A percentile compares a stretch with the other conserved stretches of the same genome.
These are phyloP conservation scores for Pachyrhynchus sulphureomaculatus DNA, from an alignment of 1,140 invertebrate genomes.

Conservation along the genomic window DNA sequence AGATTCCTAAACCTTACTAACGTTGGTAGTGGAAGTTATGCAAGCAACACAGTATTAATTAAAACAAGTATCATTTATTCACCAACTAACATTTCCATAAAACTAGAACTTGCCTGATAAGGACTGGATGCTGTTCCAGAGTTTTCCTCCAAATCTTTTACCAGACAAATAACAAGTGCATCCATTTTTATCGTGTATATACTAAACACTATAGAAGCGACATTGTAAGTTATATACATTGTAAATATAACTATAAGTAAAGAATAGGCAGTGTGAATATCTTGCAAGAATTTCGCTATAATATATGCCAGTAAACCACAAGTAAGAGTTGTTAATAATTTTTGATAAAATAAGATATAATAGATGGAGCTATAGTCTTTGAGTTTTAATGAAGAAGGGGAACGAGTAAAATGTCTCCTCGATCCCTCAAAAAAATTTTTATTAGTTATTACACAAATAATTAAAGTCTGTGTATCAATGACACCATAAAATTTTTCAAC, in stretches of 20 bases:
- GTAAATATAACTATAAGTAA: neutral
- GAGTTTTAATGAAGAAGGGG: neutral
- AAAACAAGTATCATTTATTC: no score
- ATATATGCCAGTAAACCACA: neutral
- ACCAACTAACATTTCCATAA: no score
- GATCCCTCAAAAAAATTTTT: neutral
- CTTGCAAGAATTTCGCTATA: neutral
- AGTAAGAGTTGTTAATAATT: neutral
- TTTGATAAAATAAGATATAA: slow-evolving; percentile 2
- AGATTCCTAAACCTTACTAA: no score
- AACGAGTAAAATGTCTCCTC: neutral
- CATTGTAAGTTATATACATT: neutral
- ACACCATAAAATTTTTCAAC: neutral
- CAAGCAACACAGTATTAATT: no score
- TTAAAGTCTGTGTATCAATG: neutral
- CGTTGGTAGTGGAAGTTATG: no score
- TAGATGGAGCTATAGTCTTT: neutral
- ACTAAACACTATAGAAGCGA: neutral
- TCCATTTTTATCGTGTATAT: neutral
- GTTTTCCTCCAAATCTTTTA: neutral
- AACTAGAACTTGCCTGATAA: no score
- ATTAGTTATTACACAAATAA: neutral
- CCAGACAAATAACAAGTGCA: neutral
- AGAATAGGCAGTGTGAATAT: neutral
- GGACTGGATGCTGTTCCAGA: no score